phyloP scores from a whole-genome alignment of 2,888 invertebrate genomes.

The Mimumesa dahlbomi region DNA sequence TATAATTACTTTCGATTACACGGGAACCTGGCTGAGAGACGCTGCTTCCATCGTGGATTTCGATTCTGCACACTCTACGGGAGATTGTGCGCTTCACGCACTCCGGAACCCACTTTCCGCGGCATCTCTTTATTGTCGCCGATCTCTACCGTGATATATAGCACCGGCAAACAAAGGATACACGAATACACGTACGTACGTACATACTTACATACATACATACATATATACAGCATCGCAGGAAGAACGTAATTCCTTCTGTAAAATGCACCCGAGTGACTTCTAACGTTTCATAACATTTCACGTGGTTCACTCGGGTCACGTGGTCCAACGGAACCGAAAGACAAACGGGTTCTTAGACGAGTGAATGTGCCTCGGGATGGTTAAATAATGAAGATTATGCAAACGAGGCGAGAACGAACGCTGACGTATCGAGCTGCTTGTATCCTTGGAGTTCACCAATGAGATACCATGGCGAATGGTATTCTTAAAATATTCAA shows the following conservation, averaged over 20 bases:
- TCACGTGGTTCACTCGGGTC: too few species aligned
- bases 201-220: background rate
- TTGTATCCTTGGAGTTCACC: background rate
- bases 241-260: too few species aligned
- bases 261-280: too few species aligned
- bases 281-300: background rate
- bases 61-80: conserved; percentile 17
- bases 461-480: conserved; percentile 37
- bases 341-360: too few species aligned
- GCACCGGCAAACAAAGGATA: background rate
- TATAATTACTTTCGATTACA: conserved; percentile 74
- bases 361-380: conserved; percentile 10
- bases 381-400: conserved; percentile 29
- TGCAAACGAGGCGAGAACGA: conserved; percentile 10
- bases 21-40: conserved; percentile 17
- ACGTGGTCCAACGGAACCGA: too few species aligned
- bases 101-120: background rate
- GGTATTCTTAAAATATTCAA: conserved; percentile 69
- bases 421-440: background rate
- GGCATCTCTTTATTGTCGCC: conserved; percentile 5
- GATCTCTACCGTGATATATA: background rate
- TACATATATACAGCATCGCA: background rate
- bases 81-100: conserved; percentile 15
- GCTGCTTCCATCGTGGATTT: conserved; percentile 21
- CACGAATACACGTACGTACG: background rate